A percentile compares a stretch with the other conserved stretches of the same genome.
phyloP scores from a whole-genome alignment of 2,888 invertebrate genomes.

The Hartigia nigra region DNA sequence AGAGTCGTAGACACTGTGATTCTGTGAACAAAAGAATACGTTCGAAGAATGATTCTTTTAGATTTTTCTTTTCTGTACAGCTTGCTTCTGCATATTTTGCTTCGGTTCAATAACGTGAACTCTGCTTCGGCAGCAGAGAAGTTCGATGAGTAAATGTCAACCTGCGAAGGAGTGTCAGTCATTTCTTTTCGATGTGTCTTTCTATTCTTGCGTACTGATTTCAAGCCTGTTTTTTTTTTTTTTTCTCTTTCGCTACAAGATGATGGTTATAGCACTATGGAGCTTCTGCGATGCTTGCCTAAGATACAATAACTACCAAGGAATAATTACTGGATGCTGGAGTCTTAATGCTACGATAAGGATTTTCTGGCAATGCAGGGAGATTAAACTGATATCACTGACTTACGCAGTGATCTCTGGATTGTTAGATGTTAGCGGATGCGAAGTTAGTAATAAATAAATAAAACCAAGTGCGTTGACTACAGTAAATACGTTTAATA shows the following conservation, averaged over 20 bases:
- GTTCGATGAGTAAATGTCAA: background rate
- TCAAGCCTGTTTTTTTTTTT: background rate
- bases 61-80: background rate
- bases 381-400: background rate
- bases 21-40: slow-evolving; percentile 67
- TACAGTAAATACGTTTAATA: slow-evolving; percentile 51
- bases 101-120: background rate
- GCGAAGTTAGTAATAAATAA: slow-evolving; percentile 41
- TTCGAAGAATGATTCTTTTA: background rate
- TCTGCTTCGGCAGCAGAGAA: background rate
- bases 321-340: background rate
- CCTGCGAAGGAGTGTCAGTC: background rate
- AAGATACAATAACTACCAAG: background rate
- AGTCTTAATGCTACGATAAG: background rate
- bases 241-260: background rate
- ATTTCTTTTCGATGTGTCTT: background rate
- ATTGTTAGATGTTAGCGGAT: background rate
- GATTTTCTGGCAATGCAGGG: background rate
- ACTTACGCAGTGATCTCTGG: background rate
- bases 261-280: background rate
- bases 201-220: background rate
- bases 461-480: slow-evolving; percentile 51
- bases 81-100: background rate
- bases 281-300: background rate
- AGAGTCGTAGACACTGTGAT: slow-evolving; percentile 79